These are phyloP conservation scores for Metellina segmentata DNA, from an alignment of 2,888 invertebrate genomes.

Conservation along the genomic window DNA sequence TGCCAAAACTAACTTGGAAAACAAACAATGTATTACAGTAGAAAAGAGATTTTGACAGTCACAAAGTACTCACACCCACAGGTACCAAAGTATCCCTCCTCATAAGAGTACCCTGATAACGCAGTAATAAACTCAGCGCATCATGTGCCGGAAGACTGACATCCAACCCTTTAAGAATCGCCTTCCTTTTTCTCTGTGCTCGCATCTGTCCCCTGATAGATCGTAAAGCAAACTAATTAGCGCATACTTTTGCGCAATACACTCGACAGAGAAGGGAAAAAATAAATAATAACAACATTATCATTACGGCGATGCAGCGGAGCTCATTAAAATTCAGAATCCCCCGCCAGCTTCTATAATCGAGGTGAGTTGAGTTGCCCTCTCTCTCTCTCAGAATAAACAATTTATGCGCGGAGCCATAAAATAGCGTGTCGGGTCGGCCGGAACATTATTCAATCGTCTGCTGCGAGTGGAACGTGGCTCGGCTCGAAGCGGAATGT, in stretches of 20 bases:
- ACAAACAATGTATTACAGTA: no score
- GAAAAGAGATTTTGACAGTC: no score
- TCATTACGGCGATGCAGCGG: conserved; percentile 9
- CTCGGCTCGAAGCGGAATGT: conserved; percentile 57
- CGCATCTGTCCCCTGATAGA: neutral
- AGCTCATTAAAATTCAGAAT: conserved; percentile 58
- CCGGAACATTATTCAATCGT: conserved; percentile 54
- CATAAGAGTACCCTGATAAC: no score
- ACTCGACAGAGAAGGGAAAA: neutral
- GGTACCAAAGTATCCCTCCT: no score
- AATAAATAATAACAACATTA: conserved; percentile 29
- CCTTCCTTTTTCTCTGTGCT: no score
- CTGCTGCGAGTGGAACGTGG: conserved; percentile 24
- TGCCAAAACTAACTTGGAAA: no score
- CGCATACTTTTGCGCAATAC: conserved; percentile 26
- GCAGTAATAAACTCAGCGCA: no score
- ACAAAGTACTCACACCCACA: no score
- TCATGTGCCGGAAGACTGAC: no score
- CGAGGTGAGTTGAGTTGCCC: neutral
- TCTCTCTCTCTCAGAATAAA: conserved; percentile 38
- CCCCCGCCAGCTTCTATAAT: conserved; percentile 34
- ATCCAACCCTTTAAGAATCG: no score
- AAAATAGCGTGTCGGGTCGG: conserved; percentile 40
- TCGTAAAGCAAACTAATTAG: conserved; percentile 26
- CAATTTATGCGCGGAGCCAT: conserved; percentile 56